Evolutionary conservation across 2,113 vertebrate genomes (phyloP).

Genomic region (Salvelinus fontinalis): DNA sequence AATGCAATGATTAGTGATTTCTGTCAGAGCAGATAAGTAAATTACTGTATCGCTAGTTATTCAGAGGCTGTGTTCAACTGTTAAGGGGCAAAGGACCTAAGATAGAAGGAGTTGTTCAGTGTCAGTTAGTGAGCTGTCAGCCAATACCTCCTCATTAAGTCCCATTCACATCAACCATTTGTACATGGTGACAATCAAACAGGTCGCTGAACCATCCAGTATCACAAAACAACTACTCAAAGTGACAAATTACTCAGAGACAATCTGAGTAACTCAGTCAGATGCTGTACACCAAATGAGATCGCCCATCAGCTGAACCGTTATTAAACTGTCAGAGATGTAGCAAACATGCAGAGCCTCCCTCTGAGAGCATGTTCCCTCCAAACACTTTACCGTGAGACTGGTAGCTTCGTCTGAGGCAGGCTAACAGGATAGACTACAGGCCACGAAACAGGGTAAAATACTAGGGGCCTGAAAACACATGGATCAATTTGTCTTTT

Average conservation of each 20-base stretch:
- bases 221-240: not conserved
- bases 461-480: no score
- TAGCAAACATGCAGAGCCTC: no score
- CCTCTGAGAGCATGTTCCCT: no score
- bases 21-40: conserved; percentile 73
- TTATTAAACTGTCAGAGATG: not conserved
- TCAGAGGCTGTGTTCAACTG: conserved; percentile 53
- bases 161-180: not conserved
- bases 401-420: no score
- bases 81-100: conserved; percentile 54
- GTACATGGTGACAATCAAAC: not conserved
- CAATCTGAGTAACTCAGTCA: not conserved
- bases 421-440: no score
- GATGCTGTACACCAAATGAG: not conserved
- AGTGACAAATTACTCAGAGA: not conserved
- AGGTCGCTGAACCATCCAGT: not conserved
- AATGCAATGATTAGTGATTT: conserved; percentile 77
- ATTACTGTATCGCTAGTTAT: conserved; percentile 63
- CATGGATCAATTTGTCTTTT: no score
- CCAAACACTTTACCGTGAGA: no score
- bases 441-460: no score
- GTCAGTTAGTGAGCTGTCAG: not conserved
- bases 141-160: not conserved
- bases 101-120: conserved; percentile 28
- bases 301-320: not conserved